phyloP scores from a whole-genome alignment of 2,113 vertebrate genomes.

The Pandion haliaetus region DNA sequence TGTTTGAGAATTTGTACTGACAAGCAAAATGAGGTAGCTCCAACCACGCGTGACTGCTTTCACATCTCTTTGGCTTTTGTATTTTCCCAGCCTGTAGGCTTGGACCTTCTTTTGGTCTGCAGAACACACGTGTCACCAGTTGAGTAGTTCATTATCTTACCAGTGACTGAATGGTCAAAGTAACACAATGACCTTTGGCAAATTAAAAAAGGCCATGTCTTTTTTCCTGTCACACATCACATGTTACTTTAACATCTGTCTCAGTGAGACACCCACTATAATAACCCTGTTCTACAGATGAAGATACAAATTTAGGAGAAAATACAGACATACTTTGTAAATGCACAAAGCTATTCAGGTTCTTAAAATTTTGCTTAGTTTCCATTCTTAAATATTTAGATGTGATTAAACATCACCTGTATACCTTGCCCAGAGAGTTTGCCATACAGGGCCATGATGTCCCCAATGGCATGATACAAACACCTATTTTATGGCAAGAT shows the following conservation, averaged over 20 bases:
- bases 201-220: neutral
- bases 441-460: neutral
- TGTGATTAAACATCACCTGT: neutral
- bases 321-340: neutral
- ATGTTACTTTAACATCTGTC: neutral
- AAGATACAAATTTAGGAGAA: neutral
- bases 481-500: neutral
- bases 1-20: constrained; percentile 48
- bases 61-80: constrained; percentile 12
- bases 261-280: neutral
- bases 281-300: neutral
- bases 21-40: constrained; percentile 49
- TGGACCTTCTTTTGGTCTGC: constrained; percentile 30
- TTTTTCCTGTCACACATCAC: neutral
- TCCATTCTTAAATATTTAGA: neutral
- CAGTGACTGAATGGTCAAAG: neutral
- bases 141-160: neutral
- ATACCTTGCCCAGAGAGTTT: neutral
- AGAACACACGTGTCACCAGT: neutral
- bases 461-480: neutral
- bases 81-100: constrained; percentile 36
- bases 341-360: neutral
- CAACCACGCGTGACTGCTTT: neutral
- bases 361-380: neutral
- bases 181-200: neutral